Conservation (phyloP, 2,113 vertebrate genomes). For the Picathartes gymnocephalus region DNA sequence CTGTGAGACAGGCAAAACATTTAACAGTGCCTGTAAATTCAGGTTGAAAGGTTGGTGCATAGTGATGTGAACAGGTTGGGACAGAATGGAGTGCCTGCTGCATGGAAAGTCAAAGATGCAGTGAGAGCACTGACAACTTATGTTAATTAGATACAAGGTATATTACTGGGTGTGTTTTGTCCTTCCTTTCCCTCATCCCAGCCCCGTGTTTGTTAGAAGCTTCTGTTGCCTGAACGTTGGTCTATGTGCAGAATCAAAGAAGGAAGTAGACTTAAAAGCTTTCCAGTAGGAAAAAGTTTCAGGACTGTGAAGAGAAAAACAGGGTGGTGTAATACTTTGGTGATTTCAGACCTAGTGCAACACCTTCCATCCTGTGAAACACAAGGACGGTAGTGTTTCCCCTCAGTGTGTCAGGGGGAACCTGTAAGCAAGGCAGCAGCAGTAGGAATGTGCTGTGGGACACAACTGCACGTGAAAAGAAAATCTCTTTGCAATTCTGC, state of each 20-base stretch:
- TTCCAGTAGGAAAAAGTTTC: background rate
- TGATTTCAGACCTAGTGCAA: background rate
- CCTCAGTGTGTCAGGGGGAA: fast-evolving
- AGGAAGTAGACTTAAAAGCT: background rate
- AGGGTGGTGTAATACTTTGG: background rate
- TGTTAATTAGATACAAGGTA: background rate
- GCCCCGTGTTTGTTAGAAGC: background rate
- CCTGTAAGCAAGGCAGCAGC: background rate
- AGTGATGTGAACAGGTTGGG: background rate
- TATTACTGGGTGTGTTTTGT: background rate
- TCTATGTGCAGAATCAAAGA: background rate
- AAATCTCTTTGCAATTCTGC: background rate
- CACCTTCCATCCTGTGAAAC: background rate
- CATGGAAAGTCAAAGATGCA: background rate
- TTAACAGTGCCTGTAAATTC: background rate
- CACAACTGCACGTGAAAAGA: background rate
- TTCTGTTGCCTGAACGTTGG: background rate
- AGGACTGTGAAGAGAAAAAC: background rate
- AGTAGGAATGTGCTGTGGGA: background rate
- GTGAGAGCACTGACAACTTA: background rate
- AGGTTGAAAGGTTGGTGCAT: background rate
- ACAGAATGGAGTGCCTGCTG: background rate
- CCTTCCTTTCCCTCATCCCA: background rate
- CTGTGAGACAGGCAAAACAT: background rate
- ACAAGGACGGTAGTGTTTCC: background rate